Evolutionary conservation across 2,797 vertebrate genomes (phyloP).

Genomic region (Enteromius argenteus): DNA sequence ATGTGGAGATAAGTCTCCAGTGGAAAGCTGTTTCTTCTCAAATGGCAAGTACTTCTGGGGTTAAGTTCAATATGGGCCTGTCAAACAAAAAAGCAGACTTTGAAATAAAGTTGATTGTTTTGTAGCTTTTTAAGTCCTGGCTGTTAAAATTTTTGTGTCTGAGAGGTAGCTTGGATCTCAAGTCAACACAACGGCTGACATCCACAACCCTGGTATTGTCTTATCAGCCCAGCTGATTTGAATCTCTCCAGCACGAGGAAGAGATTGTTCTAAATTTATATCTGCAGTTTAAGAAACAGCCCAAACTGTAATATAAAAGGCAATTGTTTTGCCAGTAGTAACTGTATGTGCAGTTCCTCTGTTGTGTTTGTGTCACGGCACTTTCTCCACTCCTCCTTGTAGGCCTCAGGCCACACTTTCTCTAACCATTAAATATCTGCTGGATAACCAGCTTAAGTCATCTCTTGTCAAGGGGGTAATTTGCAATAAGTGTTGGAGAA

Average conservation of each 20-base stretch:
- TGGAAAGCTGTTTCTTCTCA: constrained; percentile 1
- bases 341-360: not conserved
- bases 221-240: constrained; percentile 1
- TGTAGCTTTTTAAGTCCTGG: not conserved
- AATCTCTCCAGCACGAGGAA: constrained; percentile 10
- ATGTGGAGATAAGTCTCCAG: not conserved
- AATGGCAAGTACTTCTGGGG: not conserved
- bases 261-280: constrained; percentile 3
- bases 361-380: constrained; percentile 23
- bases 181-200: not conserved
- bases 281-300: not conserved
- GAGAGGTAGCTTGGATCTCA: not conserved
- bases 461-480: not conserved
- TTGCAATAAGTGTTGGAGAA: constrained; percentile 26
- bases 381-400: constrained; percentile 6
- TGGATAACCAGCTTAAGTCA: not conserved
- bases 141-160: constrained; percentile 10
- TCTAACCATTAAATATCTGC: not conserved
- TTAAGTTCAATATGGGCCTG: not conserved
- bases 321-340: not conserved
- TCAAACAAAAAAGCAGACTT: constrained; percentile 29
- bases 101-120: not conserved
- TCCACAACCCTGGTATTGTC: not conserved
- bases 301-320: constrained; percentile 1
- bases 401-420: not conserved